Base-by-base conservation (phyloP, 2,888 invertebrate species). In the Apamea anceps region DNA sequence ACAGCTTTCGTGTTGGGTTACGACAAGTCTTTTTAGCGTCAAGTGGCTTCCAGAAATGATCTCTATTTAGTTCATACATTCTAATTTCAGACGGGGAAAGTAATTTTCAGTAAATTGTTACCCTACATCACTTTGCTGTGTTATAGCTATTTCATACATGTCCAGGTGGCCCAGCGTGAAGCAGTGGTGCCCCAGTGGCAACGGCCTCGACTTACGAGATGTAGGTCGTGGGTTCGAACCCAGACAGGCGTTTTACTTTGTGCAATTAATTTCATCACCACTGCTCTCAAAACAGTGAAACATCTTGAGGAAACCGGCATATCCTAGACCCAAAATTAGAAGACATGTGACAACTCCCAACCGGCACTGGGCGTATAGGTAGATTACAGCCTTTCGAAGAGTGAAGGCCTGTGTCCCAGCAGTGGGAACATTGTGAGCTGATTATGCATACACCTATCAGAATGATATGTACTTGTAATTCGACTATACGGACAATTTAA, bases 1-100 rank as follows among this genome's bases (percentile, higher is more conserved):
- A 65, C 81, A 81, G 70, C 42, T 2, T 70, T 51, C 65, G 70
- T 70, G 42, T 77, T 37, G 15, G 48, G 48, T 57, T 82, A 57
- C 68, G 32, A 37, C 8, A 70, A 42, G 63, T 77, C 37, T 57
- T 12, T 70, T 65, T 42, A 8, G 48, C 45, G 48, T n/a, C 45
- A 48, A 42, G 48, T 48, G 37, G 32, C 67, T 62, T 51, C 28
- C 37, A 18, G 18, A 60, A 51, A 28, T 32, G 0, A 42, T 63
- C 13, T 70, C 13, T 54, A 73, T 66, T 74, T 28, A 15, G 12
- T 60, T n/a, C 57, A n/a, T 60, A 57, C 12, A 57, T n/a, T 57
- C 57, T n/a, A 57, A 12, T 57, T 57, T n/a, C n/a, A 57, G n/a
- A n/a, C n/a, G n/a, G n/a, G n/a, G n/a, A n/a, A n/a, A n/a, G n/a